Conservation (phyloP, 2,113 vertebrate species). For the Hystrix brachyura region DNA sequence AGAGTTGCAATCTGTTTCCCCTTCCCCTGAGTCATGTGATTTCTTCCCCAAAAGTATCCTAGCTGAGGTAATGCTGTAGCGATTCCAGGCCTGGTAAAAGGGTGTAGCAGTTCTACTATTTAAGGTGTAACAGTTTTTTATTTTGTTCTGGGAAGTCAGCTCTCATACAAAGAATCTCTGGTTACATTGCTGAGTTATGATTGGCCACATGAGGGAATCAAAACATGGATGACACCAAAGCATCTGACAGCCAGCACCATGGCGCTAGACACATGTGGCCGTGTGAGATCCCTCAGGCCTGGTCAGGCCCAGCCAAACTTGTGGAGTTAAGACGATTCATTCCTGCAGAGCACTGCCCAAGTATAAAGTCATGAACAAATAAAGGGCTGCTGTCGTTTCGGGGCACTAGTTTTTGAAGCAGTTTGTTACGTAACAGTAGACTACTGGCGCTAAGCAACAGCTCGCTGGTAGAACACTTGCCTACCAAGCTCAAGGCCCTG, state of each 20-base stretch:
- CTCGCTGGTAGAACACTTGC: neutral
- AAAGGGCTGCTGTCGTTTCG: neutral
- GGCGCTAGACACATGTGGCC: neutral
- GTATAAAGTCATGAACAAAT: neutral
- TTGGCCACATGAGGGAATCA: neutral
- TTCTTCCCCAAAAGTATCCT: neutral
- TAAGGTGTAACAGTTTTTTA: neutral
- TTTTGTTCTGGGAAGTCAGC: conserved; percentile 54
- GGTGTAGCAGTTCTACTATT: neutral
- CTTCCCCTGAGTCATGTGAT: neutral
- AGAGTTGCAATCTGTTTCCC: neutral
- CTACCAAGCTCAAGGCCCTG: neutral
- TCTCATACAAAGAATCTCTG: neutral
- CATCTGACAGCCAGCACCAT: neutral
- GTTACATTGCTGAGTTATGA: neutral
- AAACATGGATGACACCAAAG: neutral
- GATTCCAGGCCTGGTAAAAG: neutral
- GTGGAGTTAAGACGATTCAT: neutral
- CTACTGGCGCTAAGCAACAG: neutral
- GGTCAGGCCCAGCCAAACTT: neutral
- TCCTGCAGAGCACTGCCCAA: neutral
- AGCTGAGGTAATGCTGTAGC: neutral
- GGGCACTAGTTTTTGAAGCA: neutral
- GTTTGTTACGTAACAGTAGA: neutral
- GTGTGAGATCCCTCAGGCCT: neutral